Evolutionary conservation across 2,113 vertebrate genomes (phyloP), one percentile per base, ranked within the genome.

Genomic region (Capra hircus): DNA sequence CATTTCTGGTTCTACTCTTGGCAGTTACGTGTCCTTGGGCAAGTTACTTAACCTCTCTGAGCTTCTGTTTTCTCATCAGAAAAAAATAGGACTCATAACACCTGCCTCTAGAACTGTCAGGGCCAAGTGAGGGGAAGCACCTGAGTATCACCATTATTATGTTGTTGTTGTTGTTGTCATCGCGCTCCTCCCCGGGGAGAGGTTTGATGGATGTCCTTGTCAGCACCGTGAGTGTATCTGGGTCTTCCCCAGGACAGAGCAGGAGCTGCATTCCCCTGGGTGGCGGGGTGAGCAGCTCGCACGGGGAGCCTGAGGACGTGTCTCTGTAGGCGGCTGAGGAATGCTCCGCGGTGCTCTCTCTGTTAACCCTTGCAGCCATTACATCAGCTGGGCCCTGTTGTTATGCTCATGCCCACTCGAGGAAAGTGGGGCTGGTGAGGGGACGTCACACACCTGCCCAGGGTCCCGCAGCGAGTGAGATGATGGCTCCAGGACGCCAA

Each of bases 121-220:
- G 45, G 16, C 83, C 40, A 5, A 52, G 7, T 45, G 95, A 93
- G 53, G 30, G 30, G 53, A 21, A 74, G 64, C 40, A 45, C 30
- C 5, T 10, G 28, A 36, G 1, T 36, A 2, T 14, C 36, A 12
- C 52, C 6, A 0, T 27, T 14, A 12, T n/a, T 12, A 19, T 33
- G 2, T 43, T 13, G 2, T 2, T 6, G 19, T 40, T 0, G 6
- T 77, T 9, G 6, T 27, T 28, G 17, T 15, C 27, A 1, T 50
- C 8, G 0, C 36, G 14, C 57, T 25, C 16, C 67, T 88, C 33
- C 45, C 33, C 3, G 16, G 64, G 48, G 40, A 36, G 52, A 27
- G 27, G 40, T 16, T 23, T 80, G 86, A 5, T 14, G 2, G 10
- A 53, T 50, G 36, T 62, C 81, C 53, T 50, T 11, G 43, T 92